These are phyloP conservation scores for Phylloscopus trochiloides DNA, from an alignment of 2,113 vertebrate species.

Conservation along the genomic window DNA sequence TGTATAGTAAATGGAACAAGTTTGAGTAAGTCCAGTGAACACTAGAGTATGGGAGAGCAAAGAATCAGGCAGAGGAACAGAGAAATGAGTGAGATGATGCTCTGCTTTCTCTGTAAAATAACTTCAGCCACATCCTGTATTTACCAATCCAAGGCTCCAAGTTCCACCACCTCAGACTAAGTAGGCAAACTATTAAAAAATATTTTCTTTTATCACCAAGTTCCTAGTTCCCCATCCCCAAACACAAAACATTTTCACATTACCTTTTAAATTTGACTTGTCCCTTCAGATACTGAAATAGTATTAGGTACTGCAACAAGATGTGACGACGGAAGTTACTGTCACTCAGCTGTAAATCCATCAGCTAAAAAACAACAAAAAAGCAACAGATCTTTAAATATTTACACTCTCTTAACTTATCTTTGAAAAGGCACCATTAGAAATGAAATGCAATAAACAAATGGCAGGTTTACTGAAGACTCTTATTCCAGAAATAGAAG, in stretches of 20 bases:
- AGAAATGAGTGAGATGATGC: not conserved
- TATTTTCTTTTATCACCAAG: not conserved
- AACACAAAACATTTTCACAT: not conserved
- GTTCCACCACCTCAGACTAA: not conserved
- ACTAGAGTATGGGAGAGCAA: not conserved
- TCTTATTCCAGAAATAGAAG: not conserved
- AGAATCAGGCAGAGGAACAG: not conserved
- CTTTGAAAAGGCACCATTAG: not conserved
- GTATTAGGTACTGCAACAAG: constrained; percentile 94
- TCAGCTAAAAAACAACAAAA: constrained; percentile 78
- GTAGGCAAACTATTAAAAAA: not conserved
- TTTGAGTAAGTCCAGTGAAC: not conserved
- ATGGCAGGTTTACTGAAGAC: not conserved
- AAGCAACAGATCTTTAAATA: not conserved
- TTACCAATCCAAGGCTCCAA: not conserved
- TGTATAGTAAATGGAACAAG: not conserved
- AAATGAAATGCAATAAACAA: not conserved
- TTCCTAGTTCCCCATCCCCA: not conserved
- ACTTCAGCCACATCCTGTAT: not conserved
- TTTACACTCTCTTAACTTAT: not conserved
- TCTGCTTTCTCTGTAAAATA: not conserved
- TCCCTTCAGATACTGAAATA: constrained; percentile 96
- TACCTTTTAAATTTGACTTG: constrained; percentile 99
- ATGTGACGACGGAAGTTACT: constrained; percentile 97
- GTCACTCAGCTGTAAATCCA: constrained; percentile 98